A percentile compares a stretch with the other conserved stretches of the same genome.
phyloP scores from a whole-genome alignment of 2,113 vertebrate genomes.

The Rousettus leschenaultii region DNA sequence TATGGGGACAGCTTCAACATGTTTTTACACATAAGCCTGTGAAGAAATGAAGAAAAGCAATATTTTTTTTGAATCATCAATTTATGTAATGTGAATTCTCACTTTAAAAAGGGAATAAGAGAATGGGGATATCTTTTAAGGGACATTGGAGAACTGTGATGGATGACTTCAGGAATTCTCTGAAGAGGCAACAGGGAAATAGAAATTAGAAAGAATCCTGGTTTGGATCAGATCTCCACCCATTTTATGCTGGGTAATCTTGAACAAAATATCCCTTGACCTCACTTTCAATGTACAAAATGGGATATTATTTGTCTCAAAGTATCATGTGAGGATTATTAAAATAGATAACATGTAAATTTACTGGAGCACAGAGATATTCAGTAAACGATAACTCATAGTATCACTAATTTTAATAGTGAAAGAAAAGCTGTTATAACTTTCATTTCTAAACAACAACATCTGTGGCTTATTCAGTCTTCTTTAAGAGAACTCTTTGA shows the following conservation, averaged over 20 bases:
- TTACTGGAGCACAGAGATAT: not conserved
- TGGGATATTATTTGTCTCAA: not conserved
- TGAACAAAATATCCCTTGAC: not conserved
- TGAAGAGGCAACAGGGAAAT: not conserved
- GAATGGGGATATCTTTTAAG: not conserved
- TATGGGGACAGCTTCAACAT: not conserved
- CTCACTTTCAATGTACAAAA: not conserved
- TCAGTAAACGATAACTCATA: not conserved
- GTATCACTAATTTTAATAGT: not conserved
- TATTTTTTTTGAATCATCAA: not conserved
- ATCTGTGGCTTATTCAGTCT: not conserved
- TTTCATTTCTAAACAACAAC: not conserved
- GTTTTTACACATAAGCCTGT: not conserved
- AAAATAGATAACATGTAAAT: not conserved
- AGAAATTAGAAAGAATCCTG: not conserved
- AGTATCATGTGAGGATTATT: not conserved
- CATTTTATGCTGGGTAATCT: not conserved
- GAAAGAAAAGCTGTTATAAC: not conserved
- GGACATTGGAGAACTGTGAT: not conserved
- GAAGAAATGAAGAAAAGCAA: not conserved
- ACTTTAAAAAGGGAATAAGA: not conserved
- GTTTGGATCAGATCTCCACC: not conserved
- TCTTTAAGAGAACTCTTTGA: constrained; percentile 1
- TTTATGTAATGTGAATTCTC: not conserved
- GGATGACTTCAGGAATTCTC: not conserved